phyloP scores from a whole-genome alignment of 2,888 invertebrate species.

The Conistra vaccinii region DNA sequence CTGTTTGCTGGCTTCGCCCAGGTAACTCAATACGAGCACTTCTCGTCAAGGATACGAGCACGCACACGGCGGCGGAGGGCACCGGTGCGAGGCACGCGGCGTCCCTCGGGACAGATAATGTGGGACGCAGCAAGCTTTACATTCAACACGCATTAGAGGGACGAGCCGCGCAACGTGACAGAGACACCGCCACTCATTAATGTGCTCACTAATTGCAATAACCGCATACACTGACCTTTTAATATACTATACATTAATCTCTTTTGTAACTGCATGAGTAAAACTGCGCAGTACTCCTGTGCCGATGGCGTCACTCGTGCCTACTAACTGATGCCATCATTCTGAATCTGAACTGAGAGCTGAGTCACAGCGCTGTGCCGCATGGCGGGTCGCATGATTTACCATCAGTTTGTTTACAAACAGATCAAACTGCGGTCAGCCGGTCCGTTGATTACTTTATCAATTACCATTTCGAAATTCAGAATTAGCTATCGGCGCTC shows the following conservation, averaged over 20 bases:
- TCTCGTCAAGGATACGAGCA: conserved; percentile 38
- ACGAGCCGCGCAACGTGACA: conserved; percentile 72
- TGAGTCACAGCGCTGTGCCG: conserved; percentile 73
- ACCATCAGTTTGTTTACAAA: conserved; percentile 82
- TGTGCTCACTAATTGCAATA: conserved; percentile 69
- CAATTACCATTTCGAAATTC: conserved; percentile 45
- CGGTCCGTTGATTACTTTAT: conserved; percentile 39
- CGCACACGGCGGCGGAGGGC: conserved; percentile 23
- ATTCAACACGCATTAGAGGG: conserved; percentile 84
- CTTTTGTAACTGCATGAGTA: conserved; percentile 52
- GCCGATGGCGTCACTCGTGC: conserved; percentile 68
- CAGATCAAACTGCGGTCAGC: conserved; percentile 54
- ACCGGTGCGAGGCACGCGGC: conserved; percentile 33
- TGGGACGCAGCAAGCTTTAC: conserved; percentile 81
- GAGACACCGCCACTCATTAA: conserved; percentile 69
- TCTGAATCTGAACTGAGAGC: conserved; percentile 76
- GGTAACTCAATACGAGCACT: conserved; percentile 34
- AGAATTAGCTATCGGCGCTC: conserved; percentile 19
- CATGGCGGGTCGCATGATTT: conserved; percentile 65
- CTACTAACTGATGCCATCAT: conserved; percentile 79
- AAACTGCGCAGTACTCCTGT: conserved; percentile 71
- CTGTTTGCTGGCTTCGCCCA: background rate
- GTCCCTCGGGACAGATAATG: conserved; percentile 80
- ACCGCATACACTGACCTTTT: conserved; percentile 63
- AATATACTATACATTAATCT: conserved; percentile 58